Conservation (phyloP, 2,888 invertebrate genomes). For the Epicampocera succincta region DNA sequence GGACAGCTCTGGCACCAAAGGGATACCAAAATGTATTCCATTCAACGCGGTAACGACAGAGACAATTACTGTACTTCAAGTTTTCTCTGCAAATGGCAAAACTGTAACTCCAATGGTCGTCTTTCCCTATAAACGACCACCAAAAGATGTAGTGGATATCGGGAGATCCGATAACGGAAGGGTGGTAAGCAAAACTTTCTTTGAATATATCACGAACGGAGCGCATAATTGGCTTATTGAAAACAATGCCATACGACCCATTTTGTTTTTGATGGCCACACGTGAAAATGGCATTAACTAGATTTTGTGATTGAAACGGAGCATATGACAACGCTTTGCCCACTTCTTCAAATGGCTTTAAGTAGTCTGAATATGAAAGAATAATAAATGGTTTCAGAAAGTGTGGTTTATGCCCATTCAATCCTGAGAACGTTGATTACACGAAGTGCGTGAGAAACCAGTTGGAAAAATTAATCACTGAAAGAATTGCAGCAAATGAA, state of each 20-base stretch:
- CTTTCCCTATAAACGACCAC: conserved; percentile 21
- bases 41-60: conserved; percentile 41
- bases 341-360: conserved; percentile 4
- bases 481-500: conserved; percentile 1
- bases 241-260: neutral
- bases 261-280: neutral
- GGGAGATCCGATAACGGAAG: too few relatives aligned
- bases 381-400: conserved; percentile 38
- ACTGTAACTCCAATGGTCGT: conserved; percentile 35
- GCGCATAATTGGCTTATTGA: neutral
- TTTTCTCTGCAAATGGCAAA: conserved; percentile 46
- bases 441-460: conserved; percentile 36
- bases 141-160: conserved; percentile 49
- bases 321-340: neutral
- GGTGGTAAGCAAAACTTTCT: neutral
- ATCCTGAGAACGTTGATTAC: conserved; percentile 42
- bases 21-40: conserved; percentile 46
- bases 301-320: conserved; percentile 49
- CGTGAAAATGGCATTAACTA: conserved; percentile 45
- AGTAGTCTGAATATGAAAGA: conserved; percentile 19
- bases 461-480: conserved; percentile 23
- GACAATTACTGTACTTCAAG: conserved; percentile 24
- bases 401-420: conserved; percentile 44
- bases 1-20: conserved; percentile 43
- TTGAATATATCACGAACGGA: neutral